These are phyloP conservation scores for Rostratula benghalensis DNA, from an alignment of 2,113 vertebrate genomes.

Conservation along the genomic window DNA sequence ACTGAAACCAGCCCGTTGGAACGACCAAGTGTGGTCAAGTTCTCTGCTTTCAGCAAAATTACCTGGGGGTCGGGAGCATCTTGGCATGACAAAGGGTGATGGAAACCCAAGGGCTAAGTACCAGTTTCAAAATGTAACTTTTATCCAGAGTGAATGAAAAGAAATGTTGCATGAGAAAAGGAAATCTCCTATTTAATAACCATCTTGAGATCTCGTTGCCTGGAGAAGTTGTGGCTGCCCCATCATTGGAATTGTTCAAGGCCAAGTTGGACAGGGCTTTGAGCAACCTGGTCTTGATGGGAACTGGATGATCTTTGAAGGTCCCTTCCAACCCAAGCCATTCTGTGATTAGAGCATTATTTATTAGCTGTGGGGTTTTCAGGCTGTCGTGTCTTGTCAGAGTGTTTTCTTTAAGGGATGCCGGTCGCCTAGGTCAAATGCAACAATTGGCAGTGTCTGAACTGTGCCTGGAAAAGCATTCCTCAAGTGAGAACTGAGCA, in stretches of 20 bases:
- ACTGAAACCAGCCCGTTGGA: not conserved
- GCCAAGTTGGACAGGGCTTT: not conserved
- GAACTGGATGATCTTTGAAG: not conserved
- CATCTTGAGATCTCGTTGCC: not conserved
- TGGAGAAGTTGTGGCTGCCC: not conserved
- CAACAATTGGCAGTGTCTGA: not conserved
- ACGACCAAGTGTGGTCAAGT: not conserved
- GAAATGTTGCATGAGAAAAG: not conserved
- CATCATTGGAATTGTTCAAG: not conserved
- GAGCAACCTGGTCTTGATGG: not conserved
- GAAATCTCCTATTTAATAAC: not conserved
- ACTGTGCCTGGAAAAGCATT: not conserved
- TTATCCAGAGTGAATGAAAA: not conserved
- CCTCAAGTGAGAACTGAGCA: not conserved
- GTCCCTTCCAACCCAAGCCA: not conserved
- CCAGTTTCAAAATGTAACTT: not conserved
- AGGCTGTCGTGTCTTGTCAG: not conserved
- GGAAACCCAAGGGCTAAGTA: not conserved
- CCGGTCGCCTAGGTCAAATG: rapidly evolving
- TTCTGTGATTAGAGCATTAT: not conserved
- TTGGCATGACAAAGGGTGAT: not conserved
- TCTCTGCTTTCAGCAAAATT: not conserved
- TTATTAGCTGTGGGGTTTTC: not conserved
- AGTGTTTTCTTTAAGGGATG: not conserved
- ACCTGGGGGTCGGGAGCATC: not conserved